Conservation (phyloP, 2,113 vertebrate genomes). For the Hystrix brachyura region DNA sequence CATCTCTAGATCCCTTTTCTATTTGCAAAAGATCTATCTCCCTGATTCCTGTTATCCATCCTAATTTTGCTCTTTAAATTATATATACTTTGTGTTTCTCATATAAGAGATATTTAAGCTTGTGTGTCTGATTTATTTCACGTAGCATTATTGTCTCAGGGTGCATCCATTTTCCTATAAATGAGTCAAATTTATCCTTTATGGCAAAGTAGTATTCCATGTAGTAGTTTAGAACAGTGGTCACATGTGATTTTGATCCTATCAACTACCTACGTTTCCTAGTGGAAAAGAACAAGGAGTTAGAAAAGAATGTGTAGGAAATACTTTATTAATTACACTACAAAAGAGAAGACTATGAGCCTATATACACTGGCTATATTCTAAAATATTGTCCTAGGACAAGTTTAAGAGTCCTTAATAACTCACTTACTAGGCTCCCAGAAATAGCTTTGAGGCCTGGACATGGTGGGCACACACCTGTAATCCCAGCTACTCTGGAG, state of each 20-base stretch:
- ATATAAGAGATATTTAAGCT: background rate
- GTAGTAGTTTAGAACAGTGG: background rate
- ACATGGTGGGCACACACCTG: background rate
- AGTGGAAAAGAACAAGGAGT: background rate
- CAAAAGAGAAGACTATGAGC: background rate
- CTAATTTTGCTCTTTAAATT: background rate
- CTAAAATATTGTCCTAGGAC: background rate
- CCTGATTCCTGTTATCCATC: background rate
- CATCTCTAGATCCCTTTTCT: background rate
- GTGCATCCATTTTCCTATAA: background rate
- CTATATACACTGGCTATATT: background rate
- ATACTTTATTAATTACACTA: background rate
- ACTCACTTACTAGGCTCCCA: background rate
- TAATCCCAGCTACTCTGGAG: background rate
- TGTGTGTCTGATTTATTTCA: background rate
- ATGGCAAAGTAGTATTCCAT: background rate
- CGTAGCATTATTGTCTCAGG: background rate
- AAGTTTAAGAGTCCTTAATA: background rate
- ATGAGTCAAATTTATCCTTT: background rate
- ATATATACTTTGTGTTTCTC: background rate
- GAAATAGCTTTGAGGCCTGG: background rate
- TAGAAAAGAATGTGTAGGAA: background rate
- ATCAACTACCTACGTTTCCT: background rate
- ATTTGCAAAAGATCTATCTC: background rate
- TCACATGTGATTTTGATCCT: conserved; percentile 6